Base-by-base conservation (phyloP, 2,888 invertebrate species). In the Pediacus dermestoides region DNA sequence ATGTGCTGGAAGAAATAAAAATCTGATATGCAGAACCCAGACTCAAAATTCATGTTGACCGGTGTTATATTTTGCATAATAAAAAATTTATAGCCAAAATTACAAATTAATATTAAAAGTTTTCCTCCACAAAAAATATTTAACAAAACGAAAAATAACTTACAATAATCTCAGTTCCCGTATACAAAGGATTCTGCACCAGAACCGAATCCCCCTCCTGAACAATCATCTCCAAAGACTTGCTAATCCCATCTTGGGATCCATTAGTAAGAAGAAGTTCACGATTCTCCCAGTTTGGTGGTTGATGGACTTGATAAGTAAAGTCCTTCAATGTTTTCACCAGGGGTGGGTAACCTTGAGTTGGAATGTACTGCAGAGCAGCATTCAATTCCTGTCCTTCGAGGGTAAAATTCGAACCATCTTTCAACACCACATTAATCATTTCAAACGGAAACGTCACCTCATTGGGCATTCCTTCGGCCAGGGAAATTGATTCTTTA, bases 231-330 rank as follows among this genome's bases (percentile, higher is more conserved):
- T 88, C 86, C 23, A 86, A 72, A 27, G 81, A 74, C 66, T 83
- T 84, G 67, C 82, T 81, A 41, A 88, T 76, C 3, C 83, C 88
- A 60, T 88, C 86, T 64, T 87, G 88, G 13, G 84, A 80, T 2
- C 88, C 89, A 48, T 79, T 78, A 2, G 85, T 85, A 14, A 88
- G 72, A 21, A 85, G 64, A 1, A 87, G 61, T 40, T 82, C 81
- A 1, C 77, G 72, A 2, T 75, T 70, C 1, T 76, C 68, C 74
- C 77, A 73, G 3, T 74, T 65, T 0, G 85, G 85, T 0, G 85
- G 84, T 0, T 76, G 71, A 59, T 88, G 88, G 7, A 78, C 64
- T 30, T 72, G 68, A 30, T 73, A 64, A 55, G 83, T 84, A 57
- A 85, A 77, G 26, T 76, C 72, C 44, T 78, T 77, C 6, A 88